Evolutionary conservation across 2,113 vertebrate genomes (phyloP).

Genomic region (Ailurus styani): DNA sequence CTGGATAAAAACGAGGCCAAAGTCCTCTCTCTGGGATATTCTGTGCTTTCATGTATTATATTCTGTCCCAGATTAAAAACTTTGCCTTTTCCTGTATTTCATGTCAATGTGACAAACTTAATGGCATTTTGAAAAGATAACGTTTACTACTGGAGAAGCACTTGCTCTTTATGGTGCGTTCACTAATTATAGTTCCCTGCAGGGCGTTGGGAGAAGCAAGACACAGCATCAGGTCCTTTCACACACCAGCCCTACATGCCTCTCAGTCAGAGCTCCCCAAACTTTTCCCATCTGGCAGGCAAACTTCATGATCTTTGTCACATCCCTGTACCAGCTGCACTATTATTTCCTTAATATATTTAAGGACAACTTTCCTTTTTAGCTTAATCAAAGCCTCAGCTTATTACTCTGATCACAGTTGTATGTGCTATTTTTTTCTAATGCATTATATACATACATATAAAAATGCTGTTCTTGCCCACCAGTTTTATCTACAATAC

Average conservation of each 20-base stretch:
- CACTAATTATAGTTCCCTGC: not conserved
- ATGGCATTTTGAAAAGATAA: not conserved
- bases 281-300: not conserved
- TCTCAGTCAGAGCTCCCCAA: not conserved
- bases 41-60: not conserved
- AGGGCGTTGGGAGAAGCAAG: not conserved
- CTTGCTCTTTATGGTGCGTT: not conserved
- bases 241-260: accelerated
- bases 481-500: not conserved
- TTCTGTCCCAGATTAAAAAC: not conserved
- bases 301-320: not conserved
- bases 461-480: not conserved
- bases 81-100: not conserved
- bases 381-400: not conserved
- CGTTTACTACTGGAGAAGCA: not conserved
- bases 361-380: not conserved
- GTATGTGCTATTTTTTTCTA: not conserved
- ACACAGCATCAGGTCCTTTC: not conserved
- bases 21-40: not conserved
- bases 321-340: not conserved
- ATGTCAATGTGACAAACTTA: not conserved
- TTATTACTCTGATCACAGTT: not conserved
- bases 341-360: not conserved
- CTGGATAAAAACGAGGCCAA: not conserved
- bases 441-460: not conserved